Percentiles rank a stretch among this genome's conserved stretches.
phyloP scores from a whole-genome alignment of 2,888 invertebrate species.

The Acrobasis suavella region DNA sequence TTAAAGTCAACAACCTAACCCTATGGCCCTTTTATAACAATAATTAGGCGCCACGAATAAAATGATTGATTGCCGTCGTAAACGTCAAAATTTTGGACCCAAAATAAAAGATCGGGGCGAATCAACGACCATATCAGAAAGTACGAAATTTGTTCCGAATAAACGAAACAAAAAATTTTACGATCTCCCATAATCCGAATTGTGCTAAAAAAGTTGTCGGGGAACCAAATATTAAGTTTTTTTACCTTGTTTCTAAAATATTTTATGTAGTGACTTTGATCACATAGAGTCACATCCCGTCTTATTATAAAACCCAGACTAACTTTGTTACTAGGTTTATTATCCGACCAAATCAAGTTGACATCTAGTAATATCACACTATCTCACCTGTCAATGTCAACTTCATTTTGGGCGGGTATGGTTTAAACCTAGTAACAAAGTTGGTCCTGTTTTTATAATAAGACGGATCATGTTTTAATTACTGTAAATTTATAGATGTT shows the following conservation, averaged over 20 bases:
- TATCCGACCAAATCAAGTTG: no score
- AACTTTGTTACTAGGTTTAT: no score
- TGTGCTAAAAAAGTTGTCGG: conserved; percentile 35
- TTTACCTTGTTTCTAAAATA: not conserved
- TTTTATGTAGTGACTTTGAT: no score
- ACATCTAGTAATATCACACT: no score
- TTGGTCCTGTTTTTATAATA: no score
- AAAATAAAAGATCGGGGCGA: conserved; percentile 52
- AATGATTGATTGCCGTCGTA: conserved; percentile 64
- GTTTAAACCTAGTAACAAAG: no score
- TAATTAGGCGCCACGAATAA: conserved; percentile 56
- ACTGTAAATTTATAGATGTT: no score
- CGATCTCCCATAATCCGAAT: conserved; percentile 38
- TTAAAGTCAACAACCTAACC: conserved; percentile 51
- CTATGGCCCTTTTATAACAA: conserved; percentile 51
- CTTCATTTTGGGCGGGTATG: no score
- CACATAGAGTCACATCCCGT: no score
- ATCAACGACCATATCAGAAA: conserved; percentile 50
- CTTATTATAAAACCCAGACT: no score
- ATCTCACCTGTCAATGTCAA: no score
- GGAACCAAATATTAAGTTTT: conserved; percentile 15
- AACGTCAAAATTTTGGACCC: conserved; percentile 55
- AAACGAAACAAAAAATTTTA: conserved; percentile 45
- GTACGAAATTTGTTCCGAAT: conserved; percentile 41
- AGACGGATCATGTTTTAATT: no score